Percentiles rank a stretch among this genome's conserved stretches.
Evolutionary conservation across 2,113 vertebrate genomes (phyloP).

Genomic region (Megalops atlanticus): DNA sequence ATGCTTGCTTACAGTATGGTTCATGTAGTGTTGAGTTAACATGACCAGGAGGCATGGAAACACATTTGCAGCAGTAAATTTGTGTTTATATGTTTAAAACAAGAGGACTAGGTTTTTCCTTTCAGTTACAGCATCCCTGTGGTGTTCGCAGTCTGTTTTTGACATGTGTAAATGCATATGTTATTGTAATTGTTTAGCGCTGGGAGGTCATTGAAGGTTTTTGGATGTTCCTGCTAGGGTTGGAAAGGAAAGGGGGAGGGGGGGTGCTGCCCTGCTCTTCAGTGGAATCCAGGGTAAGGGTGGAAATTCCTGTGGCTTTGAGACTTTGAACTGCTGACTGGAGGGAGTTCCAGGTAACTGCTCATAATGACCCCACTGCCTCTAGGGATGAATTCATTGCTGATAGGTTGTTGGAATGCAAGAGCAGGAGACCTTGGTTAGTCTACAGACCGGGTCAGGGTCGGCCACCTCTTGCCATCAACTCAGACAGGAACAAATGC

Average conservation of each 20-base stretch:
- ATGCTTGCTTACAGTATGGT: not conserved
- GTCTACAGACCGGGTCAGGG: not conserved
- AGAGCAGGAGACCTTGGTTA: not conserved
- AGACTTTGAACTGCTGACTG: not conserved
- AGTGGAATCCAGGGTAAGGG: conserved; percentile 8
- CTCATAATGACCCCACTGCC: not conserved
- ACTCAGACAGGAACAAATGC: not conserved
- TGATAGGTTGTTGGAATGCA: not conserved
- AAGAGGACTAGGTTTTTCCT: not conserved
- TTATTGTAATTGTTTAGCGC: not conserved
- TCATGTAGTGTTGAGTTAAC: not conserved
- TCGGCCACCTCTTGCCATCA: not conserved
- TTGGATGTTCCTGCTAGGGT: not conserved
- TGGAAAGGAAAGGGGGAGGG: not conserved
- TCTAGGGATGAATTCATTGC: not conserved
- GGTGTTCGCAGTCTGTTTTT: not conserved
- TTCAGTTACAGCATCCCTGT: not conserved
- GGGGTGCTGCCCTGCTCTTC: not conserved
- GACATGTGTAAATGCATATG: not conserved
- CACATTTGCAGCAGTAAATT: not conserved
- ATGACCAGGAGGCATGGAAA: not conserved
- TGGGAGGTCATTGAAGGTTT: not conserved
- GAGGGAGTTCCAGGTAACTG: not conserved
- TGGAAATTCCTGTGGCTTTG: conserved; percentile 8
- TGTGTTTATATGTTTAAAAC: not conserved